Evolutionary conservation across 2,888 invertebrate species (phyloP), one percentile per base, ranked within the genome.

Genomic region (Synergus laeviventris): DNA sequence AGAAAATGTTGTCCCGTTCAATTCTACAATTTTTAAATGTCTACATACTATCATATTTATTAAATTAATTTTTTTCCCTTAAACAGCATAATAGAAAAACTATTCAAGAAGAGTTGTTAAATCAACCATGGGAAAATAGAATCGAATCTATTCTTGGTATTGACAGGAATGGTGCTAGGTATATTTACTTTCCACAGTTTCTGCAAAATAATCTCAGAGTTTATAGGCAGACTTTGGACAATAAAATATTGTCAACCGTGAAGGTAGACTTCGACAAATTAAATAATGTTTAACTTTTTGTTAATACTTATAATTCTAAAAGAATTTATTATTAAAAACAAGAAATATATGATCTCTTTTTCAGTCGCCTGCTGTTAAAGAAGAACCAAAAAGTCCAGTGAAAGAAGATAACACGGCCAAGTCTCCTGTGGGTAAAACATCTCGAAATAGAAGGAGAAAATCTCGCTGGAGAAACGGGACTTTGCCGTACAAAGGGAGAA

Each of bases 131-230:
- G 73, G 89, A 91, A 31, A 91, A 92, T 80, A 91, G 91, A 81
- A 86, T 91, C 59, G 92, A 92, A 78, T 91, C 91, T 49, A 77
- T 90, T 73, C 87, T 93, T 49, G 93, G 93, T 8, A 86, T 86
- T 1, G 93, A 93, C 85, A 91, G 91, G 49, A 86, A 92, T 8
- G 93, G 93, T 21, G 91, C 91, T 79, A 89, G 90, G 78, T 93
- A 93, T 84, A 87, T 93, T 79, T 92, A 93, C 85, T 92, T 93
- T 84, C 92, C 92, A 36, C 92, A 93, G 82, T 93, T 93, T 84
- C 91, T 92, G 81, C 91, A 92, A 1, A 92, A 89, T 39, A 92
- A 92, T 86, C 85, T 93, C 1, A 87, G 93, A 45, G 89, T 93
- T 49, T 93, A 93, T 84, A 89, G 90, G 60, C 92, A 92, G 60